phyloP scores from a whole-genome alignment of 2,888 invertebrate genomes.

The Hyalella azteca region DNA sequence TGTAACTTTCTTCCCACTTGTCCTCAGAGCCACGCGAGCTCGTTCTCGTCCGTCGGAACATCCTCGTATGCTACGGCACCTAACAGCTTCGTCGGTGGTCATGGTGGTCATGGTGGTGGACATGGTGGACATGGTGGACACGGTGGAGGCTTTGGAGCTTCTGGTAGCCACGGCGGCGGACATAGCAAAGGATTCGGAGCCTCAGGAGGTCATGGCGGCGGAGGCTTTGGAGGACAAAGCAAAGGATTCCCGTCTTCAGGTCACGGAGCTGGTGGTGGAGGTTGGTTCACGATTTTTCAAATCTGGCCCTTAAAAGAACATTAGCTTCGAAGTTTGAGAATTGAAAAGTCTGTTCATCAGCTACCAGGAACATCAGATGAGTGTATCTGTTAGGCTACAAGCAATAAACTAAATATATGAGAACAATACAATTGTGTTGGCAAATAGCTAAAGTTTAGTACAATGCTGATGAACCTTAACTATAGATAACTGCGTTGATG shows the following conservation, averaged over 20 bases:
- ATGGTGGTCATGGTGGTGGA: neutral
- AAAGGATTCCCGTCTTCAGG: neutral
- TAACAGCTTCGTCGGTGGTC: conserved; percentile 11
- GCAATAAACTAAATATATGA: no score
- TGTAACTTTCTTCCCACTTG: no score
- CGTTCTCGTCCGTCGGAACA: neutral
- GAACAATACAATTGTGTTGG: no score
- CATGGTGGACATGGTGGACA: neutral
- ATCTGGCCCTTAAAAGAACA: no score
- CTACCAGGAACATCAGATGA: no score
- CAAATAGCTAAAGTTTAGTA: no score
- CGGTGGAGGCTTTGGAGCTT: neutral
- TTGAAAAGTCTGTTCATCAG: no score
- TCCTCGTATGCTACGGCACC: conserved; percentile 3
- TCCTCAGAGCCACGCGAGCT: neutral
- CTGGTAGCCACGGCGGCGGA: neutral
- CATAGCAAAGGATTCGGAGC: neutral
- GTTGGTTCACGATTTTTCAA: no score
- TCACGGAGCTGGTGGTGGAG: neutral
- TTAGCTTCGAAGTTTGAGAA: no score
- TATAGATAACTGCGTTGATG: no score
- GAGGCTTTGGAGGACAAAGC: neutral
- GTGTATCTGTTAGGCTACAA: no score
- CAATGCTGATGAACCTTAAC: no score
- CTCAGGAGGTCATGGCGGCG: neutral